These are phyloP conservation scores for Eclectus roratus DNA, from an alignment of 2,113 vertebrate species.

Conservation along the genomic window DNA sequence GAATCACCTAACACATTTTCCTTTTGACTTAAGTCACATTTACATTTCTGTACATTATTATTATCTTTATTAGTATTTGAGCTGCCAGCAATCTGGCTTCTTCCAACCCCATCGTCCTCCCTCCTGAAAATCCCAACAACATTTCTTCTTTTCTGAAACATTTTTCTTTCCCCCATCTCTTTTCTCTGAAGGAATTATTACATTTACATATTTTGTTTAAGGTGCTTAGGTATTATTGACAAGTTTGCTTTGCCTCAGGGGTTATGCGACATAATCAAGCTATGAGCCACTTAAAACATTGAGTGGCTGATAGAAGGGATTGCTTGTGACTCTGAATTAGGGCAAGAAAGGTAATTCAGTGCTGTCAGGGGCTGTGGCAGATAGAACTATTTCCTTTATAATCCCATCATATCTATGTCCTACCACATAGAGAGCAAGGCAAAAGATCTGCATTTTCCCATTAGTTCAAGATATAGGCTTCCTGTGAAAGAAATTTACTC, in stretches of 20 bases:
- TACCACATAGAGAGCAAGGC: slow-evolving; percentile 57
- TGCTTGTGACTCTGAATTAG: slow-evolving; percentile 50
- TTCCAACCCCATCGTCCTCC: neutral
- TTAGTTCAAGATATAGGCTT: slow-evolving; percentile 60
- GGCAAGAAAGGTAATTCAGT: slow-evolving; percentile 50
- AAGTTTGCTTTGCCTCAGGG: slow-evolving; percentile 49
- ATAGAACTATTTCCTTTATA: slow-evolving; percentile 60
- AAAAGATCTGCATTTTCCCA: slow-evolving; percentile 66
- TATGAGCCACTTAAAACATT: slow-evolving; percentile 58
- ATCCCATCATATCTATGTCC: slow-evolving; percentile 39
- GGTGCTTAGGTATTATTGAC: slow-evolving; percentile 59
- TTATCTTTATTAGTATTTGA: neutral
- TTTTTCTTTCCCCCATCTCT: neutral
- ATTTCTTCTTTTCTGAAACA: neutral
- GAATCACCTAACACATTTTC: neutral
- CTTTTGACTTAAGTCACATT: neutral
- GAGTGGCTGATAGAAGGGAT: slow-evolving; percentile 44
- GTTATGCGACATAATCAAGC: neutral
- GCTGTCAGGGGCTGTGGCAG: slow-evolving; percentile 55
- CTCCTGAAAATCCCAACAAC: neutral
- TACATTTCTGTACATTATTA: neutral
- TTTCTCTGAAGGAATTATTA: slow-evolving; percentile 3
- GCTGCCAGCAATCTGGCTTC: neutral
- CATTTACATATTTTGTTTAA: slow-evolving; percentile 46
- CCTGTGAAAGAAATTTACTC: slow-evolving; percentile 63